Evolutionary conservation across 2,113 vertebrate genomes (phyloP).

Genomic region (Stegastes partitus): DNA sequence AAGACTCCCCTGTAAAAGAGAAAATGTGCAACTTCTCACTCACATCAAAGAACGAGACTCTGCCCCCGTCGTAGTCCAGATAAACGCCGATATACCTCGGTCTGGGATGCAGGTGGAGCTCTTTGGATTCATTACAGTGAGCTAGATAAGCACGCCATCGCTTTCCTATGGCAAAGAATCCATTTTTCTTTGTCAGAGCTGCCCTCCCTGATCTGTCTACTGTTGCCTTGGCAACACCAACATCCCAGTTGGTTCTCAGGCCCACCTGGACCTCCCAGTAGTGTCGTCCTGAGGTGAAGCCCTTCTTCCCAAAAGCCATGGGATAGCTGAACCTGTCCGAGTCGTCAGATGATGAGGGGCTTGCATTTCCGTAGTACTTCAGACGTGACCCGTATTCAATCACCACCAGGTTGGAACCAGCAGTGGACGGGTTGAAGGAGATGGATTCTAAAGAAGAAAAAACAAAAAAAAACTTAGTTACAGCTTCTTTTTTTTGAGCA

Average conservation of each 20-base stretch:
- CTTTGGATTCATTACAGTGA: accelerated
- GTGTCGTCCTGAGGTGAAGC: slow-evolving; percentile 76
- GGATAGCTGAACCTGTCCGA: slow-evolving; percentile 13
- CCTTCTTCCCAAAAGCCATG: slow-evolving; percentile 70
- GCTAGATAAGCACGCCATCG: neutral
- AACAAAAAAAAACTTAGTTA: neutral
- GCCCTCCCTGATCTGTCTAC: slow-evolving; percentile 54
- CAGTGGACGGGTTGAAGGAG: slow-evolving; percentile 50
- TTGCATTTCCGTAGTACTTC: slow-evolving; percentile 11
- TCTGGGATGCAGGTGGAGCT: slow-evolving; percentile 36
- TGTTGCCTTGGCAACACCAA: slow-evolving; percentile 79
- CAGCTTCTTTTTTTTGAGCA: neutral
- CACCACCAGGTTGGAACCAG: slow-evolving; percentile 51
- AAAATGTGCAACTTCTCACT: slow-evolving; percentile 66
- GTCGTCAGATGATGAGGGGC: neutral
- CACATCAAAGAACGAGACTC: slow-evolving; percentile 85
- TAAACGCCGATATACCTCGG: slow-evolving; percentile 81
- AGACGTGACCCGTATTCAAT: slow-evolving; percentile 17
- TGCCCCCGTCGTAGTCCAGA: slow-evolving; percentile 86
- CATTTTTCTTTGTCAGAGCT: slow-evolving; percentile 25
- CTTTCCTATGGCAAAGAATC: slow-evolving; percentile 65
- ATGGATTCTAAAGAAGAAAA: slow-evolving; percentile 38
- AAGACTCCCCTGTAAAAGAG: slow-evolving; percentile 80
- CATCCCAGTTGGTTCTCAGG: slow-evolving; percentile 76
- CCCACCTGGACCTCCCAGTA: slow-evolving; percentile 79